phyloP scores from a whole-genome alignment of 2,797 vertebrate genomes.

The Apogon talboti region DNA sequence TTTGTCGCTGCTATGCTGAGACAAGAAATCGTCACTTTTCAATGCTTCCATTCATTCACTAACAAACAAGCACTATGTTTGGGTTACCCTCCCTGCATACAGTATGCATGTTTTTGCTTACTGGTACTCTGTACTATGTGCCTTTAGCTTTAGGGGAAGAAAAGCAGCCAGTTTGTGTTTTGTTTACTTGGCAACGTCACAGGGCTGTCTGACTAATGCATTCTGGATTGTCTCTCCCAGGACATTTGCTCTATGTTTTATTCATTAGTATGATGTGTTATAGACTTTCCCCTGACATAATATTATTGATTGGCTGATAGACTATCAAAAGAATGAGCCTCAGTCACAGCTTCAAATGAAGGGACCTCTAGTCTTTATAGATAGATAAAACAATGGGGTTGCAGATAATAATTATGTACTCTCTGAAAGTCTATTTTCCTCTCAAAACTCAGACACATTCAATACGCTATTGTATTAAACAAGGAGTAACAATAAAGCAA shows the following conservation, averaged over 20 bases:
- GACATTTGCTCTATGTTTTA: conserved; percentile 77
- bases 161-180: conserved; percentile 73
- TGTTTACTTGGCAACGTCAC: conserved; percentile 81
- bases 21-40: conserved; percentile 73
- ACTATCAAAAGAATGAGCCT: conserved; percentile 63
- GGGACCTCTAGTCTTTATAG: conserved; percentile 34
- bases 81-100: conserved; percentile 65
- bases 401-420: conserved; percentile 20
- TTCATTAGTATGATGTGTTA: conserved; percentile 73
- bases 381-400: conserved; percentile 23
- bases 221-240: conserved; percentile 76
- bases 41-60: conserved; percentile 78
- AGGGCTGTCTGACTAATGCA: conserved; percentile 76
- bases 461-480: too few species aligned
- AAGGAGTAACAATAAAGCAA: too few species aligned
- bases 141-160: conserved; percentile 71
- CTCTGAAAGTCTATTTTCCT: background rate
- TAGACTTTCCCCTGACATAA: conserved; percentile 73
- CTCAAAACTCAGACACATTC: background rate
- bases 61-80: conserved; percentile 81
- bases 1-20: conserved; percentile 61
- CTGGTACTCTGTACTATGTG: conserved; percentile 64
- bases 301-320: conserved; percentile 76
- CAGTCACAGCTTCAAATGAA: conserved; percentile 43
- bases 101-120: conserved; percentile 68